These are phyloP conservation scores for Chaetogeoica ovagalla DNA, from an alignment of 2,888 invertebrate species.

Conservation along the genomic window DNA sequence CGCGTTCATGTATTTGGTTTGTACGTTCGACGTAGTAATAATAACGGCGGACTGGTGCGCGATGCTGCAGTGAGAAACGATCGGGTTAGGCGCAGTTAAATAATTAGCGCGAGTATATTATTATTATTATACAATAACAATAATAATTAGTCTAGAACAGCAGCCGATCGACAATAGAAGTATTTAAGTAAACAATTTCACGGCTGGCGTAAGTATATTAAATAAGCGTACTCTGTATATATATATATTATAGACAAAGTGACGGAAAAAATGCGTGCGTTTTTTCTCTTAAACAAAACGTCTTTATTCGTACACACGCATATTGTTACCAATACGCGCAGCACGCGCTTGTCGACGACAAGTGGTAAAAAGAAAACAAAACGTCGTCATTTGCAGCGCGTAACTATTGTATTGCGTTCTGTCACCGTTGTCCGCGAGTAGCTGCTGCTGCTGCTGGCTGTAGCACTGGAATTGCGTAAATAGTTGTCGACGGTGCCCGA, in stretches of 20 bases:
- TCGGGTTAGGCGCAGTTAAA: background rate
- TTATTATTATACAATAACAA: background rate
- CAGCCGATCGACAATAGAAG: slow-evolving; percentile 10
- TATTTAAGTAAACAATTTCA: slow-evolving; percentile 28
- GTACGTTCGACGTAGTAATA: too few species aligned
- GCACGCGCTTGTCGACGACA: background rate
- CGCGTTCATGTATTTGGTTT: too few species aligned
- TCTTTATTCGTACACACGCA: background rate
- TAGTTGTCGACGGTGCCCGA: too few species aligned
- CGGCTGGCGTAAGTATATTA: background rate
- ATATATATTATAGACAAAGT: background rate
- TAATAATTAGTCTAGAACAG: slow-evolving; percentile 8
- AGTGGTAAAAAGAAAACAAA: background rate
- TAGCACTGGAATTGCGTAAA: too few species aligned
- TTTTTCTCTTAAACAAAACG: too few species aligned
- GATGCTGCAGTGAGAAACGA: too few species aligned
- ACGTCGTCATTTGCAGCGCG: background rate
- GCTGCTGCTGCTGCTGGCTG: too few species aligned
- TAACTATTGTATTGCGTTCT: too few species aligned
- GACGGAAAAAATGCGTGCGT: background rate
- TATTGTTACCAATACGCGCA: too few species aligned
- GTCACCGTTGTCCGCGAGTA: too few species aligned
- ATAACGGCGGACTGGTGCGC: too few species aligned
- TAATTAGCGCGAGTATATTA: background rate
- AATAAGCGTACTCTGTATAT: too few species aligned